Conservation (phyloP, 2,797 vertebrate genomes). For the Lutra lutra region DNA sequence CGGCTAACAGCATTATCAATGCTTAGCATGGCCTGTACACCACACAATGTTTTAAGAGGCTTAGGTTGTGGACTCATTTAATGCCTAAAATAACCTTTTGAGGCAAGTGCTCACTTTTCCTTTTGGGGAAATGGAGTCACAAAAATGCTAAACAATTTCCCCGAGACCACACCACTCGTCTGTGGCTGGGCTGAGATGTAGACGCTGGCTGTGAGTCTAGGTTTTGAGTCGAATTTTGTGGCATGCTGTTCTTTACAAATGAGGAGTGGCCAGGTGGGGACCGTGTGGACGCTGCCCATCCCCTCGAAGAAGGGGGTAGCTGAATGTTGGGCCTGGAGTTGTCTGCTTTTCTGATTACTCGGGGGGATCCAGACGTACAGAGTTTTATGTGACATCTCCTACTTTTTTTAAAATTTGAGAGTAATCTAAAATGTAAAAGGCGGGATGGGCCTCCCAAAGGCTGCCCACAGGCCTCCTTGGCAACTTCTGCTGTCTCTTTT, state of each 20-base stretch:
- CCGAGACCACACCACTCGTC: neutral
- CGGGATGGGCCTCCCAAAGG: neutral
- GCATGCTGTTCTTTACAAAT: neutral
- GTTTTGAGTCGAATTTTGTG: neutral
- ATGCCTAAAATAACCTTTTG: neutral
- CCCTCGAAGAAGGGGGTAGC: neutral
- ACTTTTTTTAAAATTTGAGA: neutral
- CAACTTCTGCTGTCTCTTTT: neutral
- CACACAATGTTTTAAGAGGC: neutral
- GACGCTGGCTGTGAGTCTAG: neutral
- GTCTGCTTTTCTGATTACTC: neutral
- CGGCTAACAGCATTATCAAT: neutral
- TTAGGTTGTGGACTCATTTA: neutral
- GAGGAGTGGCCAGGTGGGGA: neutral
- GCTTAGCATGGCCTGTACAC: neutral
- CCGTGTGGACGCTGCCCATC: neutral
- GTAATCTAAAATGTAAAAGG: neutral
- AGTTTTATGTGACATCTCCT: neutral
- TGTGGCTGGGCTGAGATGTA: neutral
- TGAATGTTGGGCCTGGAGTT: accelerated
- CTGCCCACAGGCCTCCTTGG: neutral
- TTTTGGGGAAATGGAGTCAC: neutral
- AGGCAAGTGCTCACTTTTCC: neutral
- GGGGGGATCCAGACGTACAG: neutral
- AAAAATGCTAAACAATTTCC: neutral